A percentile compares a stretch with the other conserved stretches of the same genome.
phyloP scores from a whole-genome alignment of 2,113 vertebrate species.

The Peucedramus taeniatus region DNA sequence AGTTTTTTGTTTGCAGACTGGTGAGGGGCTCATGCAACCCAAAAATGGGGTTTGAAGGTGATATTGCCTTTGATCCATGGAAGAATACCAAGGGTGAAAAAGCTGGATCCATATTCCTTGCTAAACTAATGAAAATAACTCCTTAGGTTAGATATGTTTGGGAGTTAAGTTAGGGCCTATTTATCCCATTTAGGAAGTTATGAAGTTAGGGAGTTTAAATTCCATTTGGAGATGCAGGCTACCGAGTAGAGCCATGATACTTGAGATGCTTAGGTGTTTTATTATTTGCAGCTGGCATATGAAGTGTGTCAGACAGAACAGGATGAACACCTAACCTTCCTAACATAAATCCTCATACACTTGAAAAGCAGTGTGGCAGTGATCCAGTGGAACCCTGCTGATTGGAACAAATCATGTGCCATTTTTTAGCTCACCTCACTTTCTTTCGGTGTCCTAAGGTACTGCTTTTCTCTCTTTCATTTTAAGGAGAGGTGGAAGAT shows the following conservation, averaged over 20 bases:
- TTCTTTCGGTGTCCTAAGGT: background rate
- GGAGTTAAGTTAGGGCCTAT: background rate
- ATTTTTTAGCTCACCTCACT: background rate
- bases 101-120: background rate
- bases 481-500: background rate
- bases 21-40: background rate
- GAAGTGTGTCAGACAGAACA: background rate
- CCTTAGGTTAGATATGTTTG: background rate
- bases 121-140: background rate
- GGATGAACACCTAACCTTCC: background rate
- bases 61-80: background rate
- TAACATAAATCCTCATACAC: background rate
- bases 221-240: background rate
- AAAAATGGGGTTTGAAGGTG: background rate
- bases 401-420: background rate
- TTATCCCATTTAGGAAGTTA: background rate
- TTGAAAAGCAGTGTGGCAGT: background rate
- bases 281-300: background rate
- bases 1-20: background rate
- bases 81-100: background rate
- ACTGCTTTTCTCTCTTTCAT: background rate
- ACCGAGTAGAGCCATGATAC: slow-evolving; percentile 20
- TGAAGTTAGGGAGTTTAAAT: background rate
- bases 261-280: background rate
- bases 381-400: background rate